Base-by-base conservation (phyloP, 2,113 vertebrate genomes). In the Salminus brasiliensis region DNA sequence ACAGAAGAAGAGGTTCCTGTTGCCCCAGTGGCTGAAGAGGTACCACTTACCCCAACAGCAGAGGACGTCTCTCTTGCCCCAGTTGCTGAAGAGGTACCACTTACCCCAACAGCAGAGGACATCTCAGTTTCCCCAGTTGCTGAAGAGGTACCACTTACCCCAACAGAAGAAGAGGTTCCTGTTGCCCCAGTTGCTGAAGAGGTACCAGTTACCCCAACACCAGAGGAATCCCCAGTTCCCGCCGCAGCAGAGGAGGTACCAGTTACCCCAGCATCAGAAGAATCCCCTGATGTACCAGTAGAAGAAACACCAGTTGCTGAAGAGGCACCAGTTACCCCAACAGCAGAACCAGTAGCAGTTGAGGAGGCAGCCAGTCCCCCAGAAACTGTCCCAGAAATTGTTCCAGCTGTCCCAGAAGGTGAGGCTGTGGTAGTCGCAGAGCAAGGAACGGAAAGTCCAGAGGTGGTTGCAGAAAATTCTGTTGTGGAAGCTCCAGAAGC, bases 1-100 rank as follows among this genome's bases (percentile, higher is more conserved):
- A n/a, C n/a, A n/a, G n/a, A n/a, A n/a, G 76, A 78, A 4, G 76
- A 73, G 32, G 1, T 52, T 43, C 72, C 34, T 3, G 63, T 68
- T 3, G 76, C 2, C 0, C 29, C 65, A 21, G 32, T 70, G 1
- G 18, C 12, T 15, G 13, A 27, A 43, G 82, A 73, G 1, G 25
- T 23, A 21, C 52, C 32, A 21, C 23, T 29, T 43, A 34, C 32
- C 47, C 2, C 7, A 21, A 36, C 21, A 39, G 23, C 7, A 39
- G 53, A 72, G 23, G 57, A 41, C 3, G 29, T 30, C 5, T 2
- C 49, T 43, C 15, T 43, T 71, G 16, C 27, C 0, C 16, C 57
- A 36, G 32, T 70, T 3, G 18, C 12, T 15, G 13, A 27, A 43
- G 82, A 73, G 1, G 25, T 23, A 21, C 52, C 32, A 21, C 23